Evolutionary conservation across 2,113 vertebrate genomes (phyloP).

Genomic region (Ifrita kowaldi): DNA sequence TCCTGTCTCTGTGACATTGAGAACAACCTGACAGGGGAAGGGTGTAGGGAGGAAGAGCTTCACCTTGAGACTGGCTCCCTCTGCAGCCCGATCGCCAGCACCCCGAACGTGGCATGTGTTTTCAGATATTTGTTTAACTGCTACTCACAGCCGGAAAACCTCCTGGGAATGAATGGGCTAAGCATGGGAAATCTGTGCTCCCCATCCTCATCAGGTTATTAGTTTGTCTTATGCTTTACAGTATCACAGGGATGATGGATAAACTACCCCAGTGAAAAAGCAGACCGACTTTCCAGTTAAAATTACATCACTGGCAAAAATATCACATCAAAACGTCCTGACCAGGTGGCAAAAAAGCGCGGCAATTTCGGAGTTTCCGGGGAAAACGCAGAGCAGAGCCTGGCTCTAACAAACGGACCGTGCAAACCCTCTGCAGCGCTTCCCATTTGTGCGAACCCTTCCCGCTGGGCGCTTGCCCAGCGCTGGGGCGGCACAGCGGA

Average conservation of each 20-base stretch:
- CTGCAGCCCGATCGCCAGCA: not conserved
- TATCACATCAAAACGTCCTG: not conserved
- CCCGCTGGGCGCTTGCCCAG: fast-evolving
- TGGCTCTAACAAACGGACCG: fast-evolving
- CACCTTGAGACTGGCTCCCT: conserved; percentile 31
- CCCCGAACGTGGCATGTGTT: fast-evolving
- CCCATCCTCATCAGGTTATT: not conserved
- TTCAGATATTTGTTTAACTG: not conserved
- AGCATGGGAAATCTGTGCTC: not conserved
- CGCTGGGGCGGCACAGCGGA: fast-evolving
- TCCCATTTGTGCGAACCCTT: fast-evolving
- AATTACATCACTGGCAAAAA: not conserved
- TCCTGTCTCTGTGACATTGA: not conserved
- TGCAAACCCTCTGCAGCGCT: fast-evolving
- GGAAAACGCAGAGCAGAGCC: not conserved
- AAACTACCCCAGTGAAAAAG: not conserved
- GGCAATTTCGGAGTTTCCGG: not conserved
- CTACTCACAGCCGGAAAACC: not conserved
- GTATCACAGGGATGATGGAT: fast-evolving
- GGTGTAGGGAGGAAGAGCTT: not conserved
- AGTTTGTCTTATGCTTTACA: not conserved
- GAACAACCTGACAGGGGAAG: not conserved
- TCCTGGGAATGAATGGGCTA: not conserved
- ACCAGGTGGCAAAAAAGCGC: too few species aligned
- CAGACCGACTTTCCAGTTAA: not conserved